Base-by-base conservation (phyloP, 1,140 invertebrate genomes). In the Holcopasites calliopsidis region DNA sequence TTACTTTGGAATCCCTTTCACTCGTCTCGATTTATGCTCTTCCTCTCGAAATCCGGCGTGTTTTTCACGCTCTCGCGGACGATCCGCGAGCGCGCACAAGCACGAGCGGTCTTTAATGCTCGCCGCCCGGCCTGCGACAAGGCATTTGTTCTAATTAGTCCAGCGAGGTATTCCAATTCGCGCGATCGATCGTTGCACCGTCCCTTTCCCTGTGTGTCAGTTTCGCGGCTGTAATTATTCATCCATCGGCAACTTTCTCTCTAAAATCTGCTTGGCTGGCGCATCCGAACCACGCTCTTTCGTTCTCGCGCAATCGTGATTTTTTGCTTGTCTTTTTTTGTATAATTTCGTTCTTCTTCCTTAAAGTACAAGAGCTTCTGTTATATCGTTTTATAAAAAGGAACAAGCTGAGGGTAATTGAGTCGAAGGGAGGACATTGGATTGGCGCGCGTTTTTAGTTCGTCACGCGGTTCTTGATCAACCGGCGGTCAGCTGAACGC, bases 1-100 rank as follows among this genome's bases (percentile, higher is more conserved):
- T 75, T 68, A 57, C 72, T 66, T 54, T 38, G 11, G 47, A 50
- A 60, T 61, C 54, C 74, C 74, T 70, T 76, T 76, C 66, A 52
- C 55, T 26, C 21, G 38, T 40, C 55, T 26, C 65, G 65, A 76
- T 76, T 54, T 31, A 13, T 44, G 35, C 54, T 44, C 38, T 60
- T 44, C 54, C 55, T 49, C 52, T 50, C 23, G 28, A 76, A 31
- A 60, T 35, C 28, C 52, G n/a, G 8, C 10, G 21, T 11, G 6
- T 8, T 23, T 42, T n/a, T 42, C 62, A 8, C 44, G 42, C 23
- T 65, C 40, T 28, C 28, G 31, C 18, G n/a, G 61, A 35, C 42
- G 16, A 13, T 47, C 35, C 26, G 54, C 16, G 13, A 44, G 13
- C 28, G n/a, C n/a, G n/a, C n/a, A n/a, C n/a, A n/a, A n/a, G 44